Conservation (phyloP, 1,140 invertebrate genomes). For the Nephotettix cincticeps region DNA sequence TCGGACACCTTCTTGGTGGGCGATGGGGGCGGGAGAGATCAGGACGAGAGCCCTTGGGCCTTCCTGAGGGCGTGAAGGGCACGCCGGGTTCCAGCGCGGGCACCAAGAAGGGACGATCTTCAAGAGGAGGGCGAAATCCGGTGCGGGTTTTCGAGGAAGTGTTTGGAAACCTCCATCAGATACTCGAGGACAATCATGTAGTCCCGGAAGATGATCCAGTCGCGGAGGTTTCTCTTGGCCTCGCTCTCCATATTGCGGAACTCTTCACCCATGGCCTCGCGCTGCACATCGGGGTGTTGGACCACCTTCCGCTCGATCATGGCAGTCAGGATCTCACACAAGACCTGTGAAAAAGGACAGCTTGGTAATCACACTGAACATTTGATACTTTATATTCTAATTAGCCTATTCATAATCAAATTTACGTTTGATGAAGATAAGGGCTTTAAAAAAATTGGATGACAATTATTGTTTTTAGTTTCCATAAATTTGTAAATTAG, state of each 20-base stretch:
- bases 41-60: not conserved
- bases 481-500: too few species aligned
- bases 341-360: conserved; percentile 48
- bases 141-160: conserved; percentile 40
- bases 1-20: not conserved
- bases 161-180: conserved; percentile 55
- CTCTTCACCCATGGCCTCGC: conserved; percentile 57
- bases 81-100: not conserved
- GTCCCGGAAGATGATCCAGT: conserved; percentile 66
- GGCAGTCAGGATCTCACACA: conserved; percentile 57
- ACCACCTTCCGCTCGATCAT: conserved; percentile 55
- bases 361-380: not conserved
- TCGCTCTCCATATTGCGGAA: conserved; percentile 49
- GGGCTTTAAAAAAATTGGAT: too few species aligned
- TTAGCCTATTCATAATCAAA: too few species aligned
- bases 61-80: not conserved
- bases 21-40: not conserved
- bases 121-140: conserved; percentile 7
- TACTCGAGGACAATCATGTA: conserved; percentile 64
- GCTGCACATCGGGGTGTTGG: conserved; percentile 50
- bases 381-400: too few species aligned
- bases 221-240: conserved; percentile 55
- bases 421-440: too few species aligned
- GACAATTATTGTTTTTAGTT: too few species aligned
- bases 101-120: conserved; percentile 23